Evolutionary conservation across 2,797 vertebrate genomes (phyloP).

Genomic region (Enteromius afrohamiltoni): DNA sequence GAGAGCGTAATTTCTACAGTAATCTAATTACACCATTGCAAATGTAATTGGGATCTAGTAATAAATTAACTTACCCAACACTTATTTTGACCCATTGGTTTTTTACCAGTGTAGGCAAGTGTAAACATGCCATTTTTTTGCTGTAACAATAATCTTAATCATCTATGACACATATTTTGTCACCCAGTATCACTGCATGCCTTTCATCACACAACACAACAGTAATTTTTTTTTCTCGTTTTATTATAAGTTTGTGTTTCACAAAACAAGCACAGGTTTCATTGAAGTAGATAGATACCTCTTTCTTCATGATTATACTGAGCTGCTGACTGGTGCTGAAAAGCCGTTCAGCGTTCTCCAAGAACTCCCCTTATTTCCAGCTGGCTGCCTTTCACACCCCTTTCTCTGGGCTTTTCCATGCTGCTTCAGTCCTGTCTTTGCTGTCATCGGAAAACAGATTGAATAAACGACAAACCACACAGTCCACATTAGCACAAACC

Average conservation of each 20-base stretch:
- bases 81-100: background rate
- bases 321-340: constrained; percentile 46
- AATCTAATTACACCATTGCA: too few relatives aligned
- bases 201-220: background rate
- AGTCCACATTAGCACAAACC: constrained; percentile 44
- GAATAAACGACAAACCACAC: constrained; percentile 47
- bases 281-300: constrained; percentile 51
- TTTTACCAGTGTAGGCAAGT: background rate
- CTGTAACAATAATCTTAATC: background rate
- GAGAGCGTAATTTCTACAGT: too few relatives aligned
- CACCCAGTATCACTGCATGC: background rate
- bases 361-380: constrained; percentile 34
- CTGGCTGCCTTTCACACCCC: constrained; percentile 1
- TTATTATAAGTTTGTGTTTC: constrained; percentile 43
- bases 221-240: background rate
- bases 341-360: constrained; percentile 44
- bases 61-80: too few relatives aligned
- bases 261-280: constrained; percentile 40
- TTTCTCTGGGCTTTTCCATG: constrained; percentile 49
- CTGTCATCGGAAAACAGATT: constrained; percentile 22
- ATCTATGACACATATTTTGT: background rate
- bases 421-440: constrained; percentile 34
- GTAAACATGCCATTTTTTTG: background rate
- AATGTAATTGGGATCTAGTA: too few relatives aligned
- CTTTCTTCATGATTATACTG: constrained; percentile 38